These are phyloP conservation scores for Ectropis grisescens DNA, from an alignment of 1,140 invertebrate species.

Conservation along the genomic window DNA sequence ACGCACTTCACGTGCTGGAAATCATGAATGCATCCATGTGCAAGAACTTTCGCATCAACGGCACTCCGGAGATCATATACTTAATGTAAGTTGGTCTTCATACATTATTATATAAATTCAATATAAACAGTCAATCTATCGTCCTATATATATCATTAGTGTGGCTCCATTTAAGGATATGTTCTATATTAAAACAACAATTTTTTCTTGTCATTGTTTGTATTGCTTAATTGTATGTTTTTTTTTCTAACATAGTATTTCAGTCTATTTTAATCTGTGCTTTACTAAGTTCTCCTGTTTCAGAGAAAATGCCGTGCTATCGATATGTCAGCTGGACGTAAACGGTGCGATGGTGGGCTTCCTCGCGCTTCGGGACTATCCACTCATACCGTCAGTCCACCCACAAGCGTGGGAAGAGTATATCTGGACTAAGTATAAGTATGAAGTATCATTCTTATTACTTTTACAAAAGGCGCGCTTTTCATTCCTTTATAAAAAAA, in stretches of 20 bases:
- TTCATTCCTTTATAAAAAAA: no score
- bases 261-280: no score
- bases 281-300: no score
- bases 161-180: no score
- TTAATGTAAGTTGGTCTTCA: conserved; percentile 52
- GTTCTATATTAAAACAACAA: no score
- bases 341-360: conserved; percentile 55
- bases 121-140: no score
- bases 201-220: no score
- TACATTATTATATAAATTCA: no score
- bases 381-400: conserved; percentile 64
- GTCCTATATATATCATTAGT: no score
- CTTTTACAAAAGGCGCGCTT: no score
- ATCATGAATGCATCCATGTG: conserved; percentile 38
- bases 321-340: conserved; percentile 53
- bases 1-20: conserved; percentile 25
- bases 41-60: conserved; percentile 29
- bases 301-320: conserved; percentile 55
- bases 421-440: conserved; percentile 68
- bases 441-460: conserved; percentile 13
- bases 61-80: conserved; percentile 20
- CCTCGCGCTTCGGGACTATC: conserved; percentile 65
- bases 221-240: no score
- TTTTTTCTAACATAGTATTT: no score
- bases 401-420: conserved; percentile 68